Conservation (phyloP, 2,797 vertebrate species). For the Crenuchus spilurus region DNA sequence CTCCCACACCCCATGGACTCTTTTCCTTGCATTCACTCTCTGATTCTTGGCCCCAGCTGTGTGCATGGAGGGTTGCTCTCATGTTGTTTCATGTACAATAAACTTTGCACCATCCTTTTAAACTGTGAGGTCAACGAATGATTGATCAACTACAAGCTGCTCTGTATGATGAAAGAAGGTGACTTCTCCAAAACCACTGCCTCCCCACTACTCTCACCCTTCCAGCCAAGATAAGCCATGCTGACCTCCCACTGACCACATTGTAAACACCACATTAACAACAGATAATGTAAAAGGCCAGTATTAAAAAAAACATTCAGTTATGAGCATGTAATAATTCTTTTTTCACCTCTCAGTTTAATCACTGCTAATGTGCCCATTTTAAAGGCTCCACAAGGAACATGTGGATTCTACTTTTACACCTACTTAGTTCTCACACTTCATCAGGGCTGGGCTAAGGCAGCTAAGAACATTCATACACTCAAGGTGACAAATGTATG, state of each 20-base stretch:
- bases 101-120: conserved; percentile 75
- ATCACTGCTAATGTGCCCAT: conserved; percentile 8
- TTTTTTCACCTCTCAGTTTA: conserved; percentile 8
- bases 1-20: conserved; percentile 44
- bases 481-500: conserved; percentile 1
- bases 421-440: conserved; percentile 34
- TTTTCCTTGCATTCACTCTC: conserved; percentile 56
- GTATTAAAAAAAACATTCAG: conserved; percentile 17
- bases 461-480: conserved; percentile 10
- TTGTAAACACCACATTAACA: conserved; percentile 69
- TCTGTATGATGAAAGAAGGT: conserved; percentile 15
- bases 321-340: conserved; percentile 14
- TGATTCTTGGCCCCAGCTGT: conserved; percentile 47
- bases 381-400: conserved; percentile 9
- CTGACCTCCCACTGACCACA: conserved; percentile 65
- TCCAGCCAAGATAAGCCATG: conserved; percentile 74
- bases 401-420: conserved; percentile 28
- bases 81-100: conserved; percentile 74
- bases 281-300: conserved; percentile 53
- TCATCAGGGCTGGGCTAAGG: conserved; percentile 14
- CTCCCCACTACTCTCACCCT: conserved; percentile 13
- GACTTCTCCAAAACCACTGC: conserved; percentile 13
- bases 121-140: neutral
- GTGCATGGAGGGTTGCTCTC: conserved; percentile 68
- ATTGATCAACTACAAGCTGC: conserved; percentile 6